These are phyloP conservation scores for Mizuhopecten yessoensis DNA, from an alignment of 1,140 invertebrate species.

Conservation along the genomic window DNA sequence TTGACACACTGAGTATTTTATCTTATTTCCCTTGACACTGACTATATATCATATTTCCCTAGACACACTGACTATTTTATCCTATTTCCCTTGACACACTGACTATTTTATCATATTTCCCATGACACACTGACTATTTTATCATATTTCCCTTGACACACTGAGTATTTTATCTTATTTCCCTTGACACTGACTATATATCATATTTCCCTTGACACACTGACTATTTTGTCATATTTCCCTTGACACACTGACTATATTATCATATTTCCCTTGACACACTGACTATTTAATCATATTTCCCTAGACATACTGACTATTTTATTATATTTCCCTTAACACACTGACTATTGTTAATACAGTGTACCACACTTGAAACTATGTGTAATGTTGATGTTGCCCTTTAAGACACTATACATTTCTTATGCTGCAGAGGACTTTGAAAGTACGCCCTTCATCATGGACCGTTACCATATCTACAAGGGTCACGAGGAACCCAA, in stretches of 20 bases:
- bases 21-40: neutral
- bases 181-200: neutral
- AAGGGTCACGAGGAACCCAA: neutral
- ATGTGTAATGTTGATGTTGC: neutral
- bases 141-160: neutral
- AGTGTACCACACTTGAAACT: too few relatives aligned
- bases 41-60: neutral
- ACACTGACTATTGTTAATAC: too few relatives aligned
- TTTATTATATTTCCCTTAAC: neutral
- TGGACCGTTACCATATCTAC: neutral
- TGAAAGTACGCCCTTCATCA: slow-evolving; percentile 33
- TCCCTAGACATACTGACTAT: neutral
- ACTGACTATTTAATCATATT: too few relatives aligned
- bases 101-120: too few relatives aligned
- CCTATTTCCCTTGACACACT: neutral
- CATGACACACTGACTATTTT: neutral
- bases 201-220: neutral
- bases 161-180: neutral
- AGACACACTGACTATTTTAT: neutral
- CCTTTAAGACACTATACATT: neutral
- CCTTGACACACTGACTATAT: neutral
- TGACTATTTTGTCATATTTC: too few relatives aligned
- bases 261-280: neutral
- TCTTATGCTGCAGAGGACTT: neutral
- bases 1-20: neutral